Conservation (phyloP, 2,888 invertebrate species). For the Acronicta alni region DNA sequence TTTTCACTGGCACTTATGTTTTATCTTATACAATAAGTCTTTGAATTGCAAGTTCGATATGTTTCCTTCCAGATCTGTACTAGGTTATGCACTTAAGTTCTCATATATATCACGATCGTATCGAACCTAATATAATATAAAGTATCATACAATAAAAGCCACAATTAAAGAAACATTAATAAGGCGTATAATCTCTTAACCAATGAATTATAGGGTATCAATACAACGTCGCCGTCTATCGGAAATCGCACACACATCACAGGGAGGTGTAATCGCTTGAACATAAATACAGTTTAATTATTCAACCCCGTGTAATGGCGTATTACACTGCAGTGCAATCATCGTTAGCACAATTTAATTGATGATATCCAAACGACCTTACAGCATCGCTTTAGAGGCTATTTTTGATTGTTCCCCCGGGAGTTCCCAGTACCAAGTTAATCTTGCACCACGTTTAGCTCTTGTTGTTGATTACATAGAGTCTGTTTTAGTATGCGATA, state of each 20-base stretch:
- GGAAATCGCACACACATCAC: conserved; percentile 22
- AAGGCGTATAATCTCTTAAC: not conserved
- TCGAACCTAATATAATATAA: no score
- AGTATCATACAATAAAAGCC: no score
- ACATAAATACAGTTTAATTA: conserved; percentile 52
- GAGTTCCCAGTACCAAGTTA: conserved; percentile 13
- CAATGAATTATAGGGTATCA: conserved; percentile 1
- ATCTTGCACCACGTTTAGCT: conserved; percentile 3
- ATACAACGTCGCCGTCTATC: conserved; percentile 13
- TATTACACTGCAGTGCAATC: conserved; percentile 50
- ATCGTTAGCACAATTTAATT: conserved; percentile 52
- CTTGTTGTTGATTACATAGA: conserved; percentile 20
- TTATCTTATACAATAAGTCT: conserved; percentile 17
- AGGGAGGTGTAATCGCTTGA: conserved; percentile 35
- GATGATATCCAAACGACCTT: conserved; percentile 32
- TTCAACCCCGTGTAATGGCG: conserved; percentile 43
- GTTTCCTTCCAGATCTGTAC: conserved; percentile 17
- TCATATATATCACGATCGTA: no score
- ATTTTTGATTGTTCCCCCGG: conserved; percentile 39
- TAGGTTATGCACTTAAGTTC: no score
- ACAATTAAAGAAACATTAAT: no score
- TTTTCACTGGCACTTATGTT: conserved; percentile 9
- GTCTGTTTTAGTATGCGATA: conserved; percentile 10
- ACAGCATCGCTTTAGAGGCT: conserved; percentile 31
- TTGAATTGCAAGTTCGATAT: conserved; percentile 24